These are phyloP conservation scores for Nezara viridula DNA, from an alignment of 2,888 invertebrate genomes.

Conservation along the genomic window DNA sequence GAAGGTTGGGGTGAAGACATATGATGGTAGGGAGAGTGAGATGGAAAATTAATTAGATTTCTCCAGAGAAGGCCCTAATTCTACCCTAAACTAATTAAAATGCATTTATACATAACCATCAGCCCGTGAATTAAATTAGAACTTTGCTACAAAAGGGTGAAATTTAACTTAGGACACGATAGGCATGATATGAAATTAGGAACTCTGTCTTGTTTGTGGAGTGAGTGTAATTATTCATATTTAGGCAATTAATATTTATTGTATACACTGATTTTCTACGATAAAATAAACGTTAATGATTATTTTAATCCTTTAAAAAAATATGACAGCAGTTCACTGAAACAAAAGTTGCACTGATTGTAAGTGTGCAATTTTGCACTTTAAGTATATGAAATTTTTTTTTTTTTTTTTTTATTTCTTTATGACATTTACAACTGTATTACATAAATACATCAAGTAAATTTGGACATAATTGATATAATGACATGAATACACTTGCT, in stretches of 20 bases:
- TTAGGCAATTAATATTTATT: neutral
- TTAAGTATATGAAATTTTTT: no score
- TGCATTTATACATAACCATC: conserved; percentile 28
- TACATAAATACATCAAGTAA: no score
- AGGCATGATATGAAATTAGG: neutral
- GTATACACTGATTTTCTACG: no score
- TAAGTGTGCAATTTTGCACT: no score
- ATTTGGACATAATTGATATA: no score
- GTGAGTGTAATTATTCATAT: neutral
- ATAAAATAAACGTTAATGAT: no score
- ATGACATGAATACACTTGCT: no score
- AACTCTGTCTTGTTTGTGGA: neutral
- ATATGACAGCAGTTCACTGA: no score
- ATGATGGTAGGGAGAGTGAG: conserved; percentile 24
- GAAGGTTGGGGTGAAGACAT: conserved; percentile 19
- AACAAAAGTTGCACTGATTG: no score
- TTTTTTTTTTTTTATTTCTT: no score
- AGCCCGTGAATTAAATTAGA: conserved; percentile 7
- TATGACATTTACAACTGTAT: no score
- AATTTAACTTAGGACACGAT: neutral
- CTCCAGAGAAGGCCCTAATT: neutral
- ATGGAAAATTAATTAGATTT: conserved; percentile 39
- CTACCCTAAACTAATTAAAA: conserved; percentile 36
- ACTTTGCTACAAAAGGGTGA: conserved; percentile 33
- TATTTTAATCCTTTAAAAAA: no score